phyloP scores from a whole-genome alignment of 2,888 invertebrate species.

The Shargacucullia verbasci region DNA sequence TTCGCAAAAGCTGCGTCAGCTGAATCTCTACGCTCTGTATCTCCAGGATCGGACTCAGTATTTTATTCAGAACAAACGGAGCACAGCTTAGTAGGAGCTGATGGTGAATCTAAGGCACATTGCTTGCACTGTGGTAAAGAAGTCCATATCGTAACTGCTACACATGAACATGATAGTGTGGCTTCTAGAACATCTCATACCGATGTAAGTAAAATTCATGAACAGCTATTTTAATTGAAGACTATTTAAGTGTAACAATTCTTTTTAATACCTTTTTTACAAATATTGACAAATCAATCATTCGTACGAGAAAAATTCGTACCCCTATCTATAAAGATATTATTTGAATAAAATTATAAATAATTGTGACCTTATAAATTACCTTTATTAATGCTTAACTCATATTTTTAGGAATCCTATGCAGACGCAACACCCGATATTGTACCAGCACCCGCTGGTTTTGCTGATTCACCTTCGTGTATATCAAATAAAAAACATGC shows the following conservation, averaged over 20 bases:
- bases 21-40: conserved; percentile 96
- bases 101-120: conserved; percentile 90
- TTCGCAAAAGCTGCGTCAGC: conserved; percentile 94
- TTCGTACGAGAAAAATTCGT: no score
- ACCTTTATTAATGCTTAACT: no score
- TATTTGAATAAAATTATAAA: no score
- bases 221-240: no score
- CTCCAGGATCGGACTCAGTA: conserved; percentile 96
- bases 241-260: no score
- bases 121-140: conserved; percentile 96
- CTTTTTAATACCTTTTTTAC: no score
- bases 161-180: conserved; percentile 81
- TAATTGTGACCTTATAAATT: no score
- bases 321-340: no score
- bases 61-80: conserved; percentile 95
- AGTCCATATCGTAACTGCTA: conserved; percentile 90
- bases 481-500: conserved; percentile 74
- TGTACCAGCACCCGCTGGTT: conserved; percentile 96
- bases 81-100: conserved; percentile 84
- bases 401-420: conserved; percentile 77
- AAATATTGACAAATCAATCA: no score
- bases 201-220: conserved; percentile 70
- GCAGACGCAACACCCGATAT: conserved; percentile 91
- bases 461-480: conserved; percentile 94
- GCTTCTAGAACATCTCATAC: conserved; percentile 84